Evolutionary conservation across 2,888 invertebrate genomes (phyloP).

Genomic region (Alloplasta piceator): DNA sequence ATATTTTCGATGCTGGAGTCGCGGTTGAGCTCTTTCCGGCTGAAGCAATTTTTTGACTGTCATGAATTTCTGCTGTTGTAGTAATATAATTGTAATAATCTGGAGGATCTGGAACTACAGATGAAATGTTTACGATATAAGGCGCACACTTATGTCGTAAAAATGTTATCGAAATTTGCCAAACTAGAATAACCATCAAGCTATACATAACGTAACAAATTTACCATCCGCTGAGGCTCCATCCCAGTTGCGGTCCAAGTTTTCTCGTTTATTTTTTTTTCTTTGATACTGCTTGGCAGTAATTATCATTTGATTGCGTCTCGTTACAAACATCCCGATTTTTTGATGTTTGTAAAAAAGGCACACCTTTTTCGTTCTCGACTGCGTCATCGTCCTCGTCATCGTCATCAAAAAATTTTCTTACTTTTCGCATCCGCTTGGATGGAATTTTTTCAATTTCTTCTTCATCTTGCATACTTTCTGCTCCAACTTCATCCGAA

Average conservation of each 20-base stretch:
- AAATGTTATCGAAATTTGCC: too few species aligned
- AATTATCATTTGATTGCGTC: constrained; percentile 2
- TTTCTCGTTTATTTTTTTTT: background rate
- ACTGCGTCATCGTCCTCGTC: too few species aligned
- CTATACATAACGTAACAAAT: background rate
- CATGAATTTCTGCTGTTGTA: too few species aligned
- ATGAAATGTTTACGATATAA: constrained; percentile 2
- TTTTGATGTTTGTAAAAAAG: background rate
- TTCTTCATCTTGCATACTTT: constrained; percentile 16
- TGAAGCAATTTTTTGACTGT: background rate
- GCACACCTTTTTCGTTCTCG: too few species aligned
- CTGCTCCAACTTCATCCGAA: constrained; percentile 20
- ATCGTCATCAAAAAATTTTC: constrained; percentile 18
- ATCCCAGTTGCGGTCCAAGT: constrained; percentile 2
- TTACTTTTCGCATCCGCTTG: constrained; percentile 11
- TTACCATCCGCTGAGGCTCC: constrained; percentile 8
- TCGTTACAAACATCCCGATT: background rate
- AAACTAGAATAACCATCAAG: background rate
- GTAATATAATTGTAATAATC: constrained; percentile 5
- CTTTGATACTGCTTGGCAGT: background rate
- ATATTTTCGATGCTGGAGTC: constrained; percentile 2
- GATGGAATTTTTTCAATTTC: constrained; percentile 7
- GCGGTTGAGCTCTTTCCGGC: background rate
- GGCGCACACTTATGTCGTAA: background rate
- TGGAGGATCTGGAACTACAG: constrained; percentile 18